A percentile compares a stretch with the other conserved stretches of the same genome.
Conservation (phyloP, 2,113 vertebrate species). For the Epinephelus fuscoguttatus region DNA sequence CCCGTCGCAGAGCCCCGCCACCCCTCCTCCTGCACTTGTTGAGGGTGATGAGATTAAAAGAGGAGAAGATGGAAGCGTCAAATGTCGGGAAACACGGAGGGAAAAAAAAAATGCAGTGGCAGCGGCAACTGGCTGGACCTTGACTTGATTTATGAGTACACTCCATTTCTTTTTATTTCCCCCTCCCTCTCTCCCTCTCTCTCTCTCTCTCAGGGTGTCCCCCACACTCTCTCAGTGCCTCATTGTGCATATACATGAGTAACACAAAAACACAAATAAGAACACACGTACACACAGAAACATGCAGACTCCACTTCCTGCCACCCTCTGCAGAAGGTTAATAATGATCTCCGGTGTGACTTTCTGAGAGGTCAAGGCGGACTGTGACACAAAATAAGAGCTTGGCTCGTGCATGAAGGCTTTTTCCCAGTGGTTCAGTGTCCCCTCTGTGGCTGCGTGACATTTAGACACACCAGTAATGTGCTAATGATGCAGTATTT, state of each 20-base stretch:
- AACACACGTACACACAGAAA: conserved; percentile 17
- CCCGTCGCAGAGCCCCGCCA: not conserved
- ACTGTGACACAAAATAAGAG: conserved; percentile 56
- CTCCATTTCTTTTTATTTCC: conserved; percentile 45
- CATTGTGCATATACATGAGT: conserved; percentile 44
- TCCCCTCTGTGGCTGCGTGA: conserved; percentile 74
- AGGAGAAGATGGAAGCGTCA: conserved; percentile 55
- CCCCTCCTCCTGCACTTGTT: conserved; percentile 58
- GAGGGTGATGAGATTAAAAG: conserved; percentile 79
- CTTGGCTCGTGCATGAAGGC: conserved; percentile 49
- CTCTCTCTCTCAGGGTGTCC: conserved; percentile 19
- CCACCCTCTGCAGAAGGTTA: conserved; percentile 64
- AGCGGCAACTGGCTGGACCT: conserved; percentile 49
- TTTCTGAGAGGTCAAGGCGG: conserved; percentile 65
- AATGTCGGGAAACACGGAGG: conserved; percentile 54
- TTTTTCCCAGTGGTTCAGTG: conserved; percentile 56
- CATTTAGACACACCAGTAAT: conserved; percentile 84
- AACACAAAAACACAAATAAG: conserved; percentile 35
- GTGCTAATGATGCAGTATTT: conserved; percentile 82
- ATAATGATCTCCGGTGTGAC: conserved; percentile 67
- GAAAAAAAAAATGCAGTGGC: conserved; percentile 21
- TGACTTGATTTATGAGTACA: conserved; percentile 71
- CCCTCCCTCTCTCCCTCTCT: not conserved
- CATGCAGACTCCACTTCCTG: conserved; percentile 25
- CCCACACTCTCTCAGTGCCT: not conserved